Conservation (phyloP, 2,888 invertebrate genomes). For the Calameuta idolon region DNA sequence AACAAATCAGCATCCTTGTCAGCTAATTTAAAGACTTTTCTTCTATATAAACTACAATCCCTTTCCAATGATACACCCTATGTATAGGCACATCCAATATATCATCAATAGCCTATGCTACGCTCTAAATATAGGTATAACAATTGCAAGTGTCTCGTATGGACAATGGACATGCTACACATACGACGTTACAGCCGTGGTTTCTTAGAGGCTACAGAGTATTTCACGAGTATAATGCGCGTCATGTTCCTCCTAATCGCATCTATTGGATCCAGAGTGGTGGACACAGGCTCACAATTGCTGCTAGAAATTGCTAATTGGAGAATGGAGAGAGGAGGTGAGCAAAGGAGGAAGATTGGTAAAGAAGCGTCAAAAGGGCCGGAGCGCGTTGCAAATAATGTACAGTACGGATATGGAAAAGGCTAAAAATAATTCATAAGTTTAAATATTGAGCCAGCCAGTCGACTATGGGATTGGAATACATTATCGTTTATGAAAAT, state of each 20-base stretch:
- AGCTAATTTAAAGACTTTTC: background rate
- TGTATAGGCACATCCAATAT: background rate
- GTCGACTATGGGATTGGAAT: too few species aligned
- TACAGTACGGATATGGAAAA: background rate
- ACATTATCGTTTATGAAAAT: too few species aligned
- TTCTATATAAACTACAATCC: too few species aligned
- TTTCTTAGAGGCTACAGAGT: background rate
- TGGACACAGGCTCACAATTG: slow-evolving; percentile 19
- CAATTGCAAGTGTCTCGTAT: background rate
- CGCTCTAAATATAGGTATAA: background rate
- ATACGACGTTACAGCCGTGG: too few species aligned
- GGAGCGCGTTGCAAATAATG: background rate
- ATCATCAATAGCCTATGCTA: background rate
- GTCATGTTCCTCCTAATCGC: background rate
- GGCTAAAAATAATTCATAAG: background rate
- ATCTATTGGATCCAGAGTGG: background rate
- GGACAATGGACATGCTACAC: too few species aligned
- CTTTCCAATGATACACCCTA: background rate
- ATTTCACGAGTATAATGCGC: background rate
- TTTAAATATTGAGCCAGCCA: too few species aligned
- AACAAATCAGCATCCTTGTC: background rate
- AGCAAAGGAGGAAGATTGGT: background rate
- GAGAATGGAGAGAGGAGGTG: background rate
- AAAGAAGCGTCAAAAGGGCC: background rate
- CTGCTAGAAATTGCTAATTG: slow-evolving; percentile 25